A percentile compares a stretch with the other conserved stretches of the same genome.
Conservation (phyloP, 1,140 invertebrate species). For the Tetragonula clypearis region DNA sequence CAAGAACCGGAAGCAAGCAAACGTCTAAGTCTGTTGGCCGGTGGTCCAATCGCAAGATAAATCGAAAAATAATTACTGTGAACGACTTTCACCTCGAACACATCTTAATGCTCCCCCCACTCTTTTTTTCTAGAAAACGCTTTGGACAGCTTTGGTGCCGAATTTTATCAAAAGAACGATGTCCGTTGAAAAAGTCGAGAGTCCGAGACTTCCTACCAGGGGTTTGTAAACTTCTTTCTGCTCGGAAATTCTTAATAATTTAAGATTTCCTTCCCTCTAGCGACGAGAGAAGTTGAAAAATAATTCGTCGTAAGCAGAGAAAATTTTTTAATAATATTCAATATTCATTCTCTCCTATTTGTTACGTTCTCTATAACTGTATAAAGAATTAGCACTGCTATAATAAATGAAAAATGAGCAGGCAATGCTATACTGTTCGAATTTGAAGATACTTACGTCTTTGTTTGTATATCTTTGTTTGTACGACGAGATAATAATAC, state of each 20-base stretch:
- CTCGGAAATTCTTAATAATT: not conserved
- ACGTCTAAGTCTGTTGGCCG: constrained; percentile 70
- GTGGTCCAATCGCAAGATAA: constrained; percentile 74
- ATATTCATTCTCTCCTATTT: too few relatives aligned
- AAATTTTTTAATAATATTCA: too few relatives aligned
- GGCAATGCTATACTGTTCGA: too few relatives aligned
- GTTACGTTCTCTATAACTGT: not conserved
- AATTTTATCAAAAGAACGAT: constrained; percentile 51
- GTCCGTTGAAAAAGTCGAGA: constrained; percentile 2
- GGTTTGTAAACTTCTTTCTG: not conserved
- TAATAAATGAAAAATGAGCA: too few relatives aligned
- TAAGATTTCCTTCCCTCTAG: not conserved
- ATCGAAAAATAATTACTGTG: constrained; percentile 75
- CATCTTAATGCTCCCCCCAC: constrained; percentile 47
- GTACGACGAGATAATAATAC: too few relatives aligned
- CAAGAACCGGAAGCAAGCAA: constrained; percentile 74
- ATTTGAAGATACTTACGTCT: too few relatives aligned
- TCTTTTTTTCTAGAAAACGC: constrained; percentile 9
- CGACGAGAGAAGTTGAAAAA: not conserved
- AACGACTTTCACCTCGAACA: constrained; percentile 23
- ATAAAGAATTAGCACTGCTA: not conserved
- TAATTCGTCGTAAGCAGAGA: not conserved
- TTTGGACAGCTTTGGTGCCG: not conserved
- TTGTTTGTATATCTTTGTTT: too few relatives aligned
- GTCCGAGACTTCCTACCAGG: constrained; percentile 18